phyloP scores from a whole-genome alignment of 2,113 vertebrate species.

The Phodopus roborovskii region DNA sequence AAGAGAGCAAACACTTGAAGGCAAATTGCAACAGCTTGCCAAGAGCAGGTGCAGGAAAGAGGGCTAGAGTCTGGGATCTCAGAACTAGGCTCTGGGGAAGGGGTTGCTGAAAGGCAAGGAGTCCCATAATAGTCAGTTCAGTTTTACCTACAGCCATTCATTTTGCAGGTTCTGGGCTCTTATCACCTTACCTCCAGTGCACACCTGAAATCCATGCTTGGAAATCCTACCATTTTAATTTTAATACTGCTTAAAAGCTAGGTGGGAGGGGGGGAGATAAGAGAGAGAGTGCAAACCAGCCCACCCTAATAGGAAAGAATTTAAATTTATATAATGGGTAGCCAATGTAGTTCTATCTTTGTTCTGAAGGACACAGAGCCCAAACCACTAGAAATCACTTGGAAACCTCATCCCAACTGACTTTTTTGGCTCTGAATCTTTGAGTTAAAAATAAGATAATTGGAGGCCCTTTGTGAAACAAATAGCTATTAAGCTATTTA shows the following conservation, averaged over 20 bases:
- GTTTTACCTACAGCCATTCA: not conserved
- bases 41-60: not conserved
- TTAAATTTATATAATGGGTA: not conserved
- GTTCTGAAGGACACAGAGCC: not conserved
- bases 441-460: slow-evolving; percentile 66
- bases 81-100: not conserved
- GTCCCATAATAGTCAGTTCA: not conserved
- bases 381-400: slow-evolving; percentile 4
- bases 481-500: slow-evolving; percentile 45
- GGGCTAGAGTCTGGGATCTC: not conserved
- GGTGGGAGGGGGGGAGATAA: not conserved
- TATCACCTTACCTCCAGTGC: not conserved
- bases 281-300: not conserved
- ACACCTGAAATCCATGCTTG: not conserved
- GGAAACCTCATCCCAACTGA: not conserved
- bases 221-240: slow-evolving; percentile 24
- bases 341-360: not conserved
- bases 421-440: not conserved
- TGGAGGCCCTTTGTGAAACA: slow-evolving; percentile 18
- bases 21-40: not conserved
- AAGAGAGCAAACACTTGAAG: not conserved
- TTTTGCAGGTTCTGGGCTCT: slow-evolving; percentile 9
- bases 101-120: not conserved
- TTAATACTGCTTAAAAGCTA: not conserved
- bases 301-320: slow-evolving; percentile 17